Evolutionary conservation across 2,888 invertebrate genomes (phyloP).

Genomic region (Watsonalla cultraria): DNA sequence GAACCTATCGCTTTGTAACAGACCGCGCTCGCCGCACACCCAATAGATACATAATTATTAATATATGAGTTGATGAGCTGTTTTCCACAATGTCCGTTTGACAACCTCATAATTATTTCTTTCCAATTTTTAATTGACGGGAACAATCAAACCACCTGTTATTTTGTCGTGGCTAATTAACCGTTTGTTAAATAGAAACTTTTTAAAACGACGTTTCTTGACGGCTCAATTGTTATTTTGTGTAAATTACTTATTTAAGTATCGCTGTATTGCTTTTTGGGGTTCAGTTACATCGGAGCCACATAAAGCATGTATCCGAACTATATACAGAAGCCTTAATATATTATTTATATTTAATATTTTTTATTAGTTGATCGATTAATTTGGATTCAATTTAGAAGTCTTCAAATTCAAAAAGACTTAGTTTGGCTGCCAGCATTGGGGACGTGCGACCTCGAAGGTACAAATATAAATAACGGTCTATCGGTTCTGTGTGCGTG

Average conservation of each 20-base stretch:
- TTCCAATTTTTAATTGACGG: slow-evolving; percentile 5
- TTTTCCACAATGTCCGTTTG: background rate
- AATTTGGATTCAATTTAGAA: no score
- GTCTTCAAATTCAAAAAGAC: slow-evolving; percentile 16
- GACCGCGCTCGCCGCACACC: no score
- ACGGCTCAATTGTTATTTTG: slow-evolving; percentile 40
- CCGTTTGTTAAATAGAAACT: slow-evolving; percentile 23
- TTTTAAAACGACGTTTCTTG: slow-evolving; percentile 29
- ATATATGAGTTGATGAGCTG: no score
- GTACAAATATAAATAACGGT: slow-evolving; percentile 57
- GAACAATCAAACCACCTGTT: slow-evolving; percentile 10
- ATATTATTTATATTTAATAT: no score
- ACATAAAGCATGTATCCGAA: no score
- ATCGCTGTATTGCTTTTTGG: slow-evolving; percentile 3
- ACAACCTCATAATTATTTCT: background rate
- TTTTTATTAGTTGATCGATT: no score
- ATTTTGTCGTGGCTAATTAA: slow-evolving; percentile 31
- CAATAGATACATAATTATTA: no score
- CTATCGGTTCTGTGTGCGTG: slow-evolving; percentile 34
- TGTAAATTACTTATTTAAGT: slow-evolving; percentile 22
- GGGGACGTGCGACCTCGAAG: slow-evolving; percentile 52
- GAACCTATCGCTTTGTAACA: no score
- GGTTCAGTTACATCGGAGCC: background rate
- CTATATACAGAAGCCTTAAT: no score
- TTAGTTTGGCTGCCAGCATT: slow-evolving; percentile 33